phyloP scores from a whole-genome alignment of 2,797 vertebrate genomes.

The Oreochromis grahami region DNA sequence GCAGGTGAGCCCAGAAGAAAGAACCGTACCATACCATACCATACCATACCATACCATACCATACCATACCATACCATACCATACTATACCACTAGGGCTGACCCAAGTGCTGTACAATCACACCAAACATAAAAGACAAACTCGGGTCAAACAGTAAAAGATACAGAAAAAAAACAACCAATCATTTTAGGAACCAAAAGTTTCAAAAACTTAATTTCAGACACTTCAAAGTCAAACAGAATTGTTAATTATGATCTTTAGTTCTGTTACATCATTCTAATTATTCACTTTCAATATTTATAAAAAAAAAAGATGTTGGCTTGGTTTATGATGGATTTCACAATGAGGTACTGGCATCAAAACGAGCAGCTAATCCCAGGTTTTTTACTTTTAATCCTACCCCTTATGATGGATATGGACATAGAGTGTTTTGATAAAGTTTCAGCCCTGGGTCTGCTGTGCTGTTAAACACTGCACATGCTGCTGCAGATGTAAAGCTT shows the following conservation, averaged over 20 bases:
- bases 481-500: background rate
- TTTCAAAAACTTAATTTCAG: background rate
- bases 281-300: background rate
- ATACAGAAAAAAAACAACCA: fast-evolving
- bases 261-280: background rate
- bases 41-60: background rate
- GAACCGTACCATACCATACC: background rate
- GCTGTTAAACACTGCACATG: constrained; percentile 1
- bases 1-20: constrained; percentile 77
- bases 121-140: background rate
- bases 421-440: background rate
- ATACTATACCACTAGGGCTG: background rate
- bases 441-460: background rate
- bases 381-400: background rate
- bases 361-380: background rate
- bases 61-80: background rate
- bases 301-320: background rate
- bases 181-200: background rate
- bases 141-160: background rate
- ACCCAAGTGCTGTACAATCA: background rate
- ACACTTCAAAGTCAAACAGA: background rate
- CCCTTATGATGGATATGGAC: background rate
- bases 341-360: background rate
- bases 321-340: background rate
- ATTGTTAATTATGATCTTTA: background rate